Conservation (phyloP, 2,113 vertebrate species). For the Salvelinus alpinus region DNA sequence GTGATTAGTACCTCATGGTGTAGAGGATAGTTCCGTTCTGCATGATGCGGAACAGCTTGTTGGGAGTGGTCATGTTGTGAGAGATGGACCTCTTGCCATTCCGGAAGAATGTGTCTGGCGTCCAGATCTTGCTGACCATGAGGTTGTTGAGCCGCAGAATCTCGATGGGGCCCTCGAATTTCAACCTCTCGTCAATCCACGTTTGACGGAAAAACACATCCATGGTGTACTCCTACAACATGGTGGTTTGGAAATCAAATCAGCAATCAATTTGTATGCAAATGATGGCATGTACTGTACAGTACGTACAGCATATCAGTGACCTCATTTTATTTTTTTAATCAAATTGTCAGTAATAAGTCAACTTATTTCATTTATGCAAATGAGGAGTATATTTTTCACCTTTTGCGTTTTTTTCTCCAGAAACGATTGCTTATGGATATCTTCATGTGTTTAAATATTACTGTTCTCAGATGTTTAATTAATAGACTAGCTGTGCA, state of each 20-base stretch:
- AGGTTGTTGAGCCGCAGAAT: constrained; percentile 83
- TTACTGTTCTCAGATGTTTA: too few species aligned
- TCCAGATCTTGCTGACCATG: constrained; percentile 86
- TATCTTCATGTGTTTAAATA: too few species aligned
- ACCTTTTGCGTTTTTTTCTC: too few species aligned
- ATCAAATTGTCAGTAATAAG: too few species aligned
- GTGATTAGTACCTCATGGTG: constrained; percentile 78
- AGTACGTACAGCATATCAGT: too few species aligned
- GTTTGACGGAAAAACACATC: constrained; percentile 83
- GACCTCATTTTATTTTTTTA: too few species aligned
- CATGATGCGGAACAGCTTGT: constrained; percentile 87
- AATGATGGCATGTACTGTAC: neutral
- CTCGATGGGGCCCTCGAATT: constrained; percentile 80
- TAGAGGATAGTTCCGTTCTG: constrained; percentile 85
- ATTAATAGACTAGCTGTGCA: too few species aligned
- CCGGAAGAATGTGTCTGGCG: constrained; percentile 82
- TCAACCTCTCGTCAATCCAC: constrained; percentile 78
- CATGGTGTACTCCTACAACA: constrained; percentile 79
- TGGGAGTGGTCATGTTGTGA: constrained; percentile 86
- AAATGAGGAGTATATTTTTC: too few species aligned
- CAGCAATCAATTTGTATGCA: neutral
- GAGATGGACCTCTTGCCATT: constrained; percentile 84
- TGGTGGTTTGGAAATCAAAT: neutral
- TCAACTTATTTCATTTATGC: too few species aligned
- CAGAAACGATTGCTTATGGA: too few species aligned